Base-by-base conservation (phyloP, 2,888 invertebrate species). In the Rhagium mordax region DNA sequence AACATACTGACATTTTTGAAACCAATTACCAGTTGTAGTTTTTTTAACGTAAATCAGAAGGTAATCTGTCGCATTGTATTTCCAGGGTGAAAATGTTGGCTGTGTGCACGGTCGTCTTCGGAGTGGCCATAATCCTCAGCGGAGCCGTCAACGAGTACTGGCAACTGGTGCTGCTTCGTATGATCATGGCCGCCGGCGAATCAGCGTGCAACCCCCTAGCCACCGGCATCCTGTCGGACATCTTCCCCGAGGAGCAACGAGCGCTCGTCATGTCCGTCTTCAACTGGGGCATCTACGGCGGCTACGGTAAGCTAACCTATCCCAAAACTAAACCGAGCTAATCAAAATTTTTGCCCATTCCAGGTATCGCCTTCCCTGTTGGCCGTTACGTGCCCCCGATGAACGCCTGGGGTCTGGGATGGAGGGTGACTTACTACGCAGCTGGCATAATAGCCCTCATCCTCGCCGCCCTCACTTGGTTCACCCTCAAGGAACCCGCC, bases 251-350 rank as follows among this genome's bases (percentile, higher is more conserved):
- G 85, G 90, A 92, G 75, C 94, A 96, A 83, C 91, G 97, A 70
- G 97, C 96, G 0, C 88, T 97, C 51, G 97, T 97, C 13, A 93
- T 97, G 90, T 96, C 97, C 0, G 93, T 98, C 75, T 97, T 97
- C 89, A 97, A 97, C 88, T 97, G 97, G 97, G 97, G 98, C 10
- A 97, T 97, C 79, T 98, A 97, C 84, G 96, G 97, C 33, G 97
- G 97, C 2, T 97, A 97, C 82, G 97, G 97, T 83, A 77, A 79
- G 80, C 64, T 49, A 24, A 2, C n/a, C n/a, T n/a, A n/a, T n/a
- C n/a, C n/a, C n/a, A n/a, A n/a, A n/a, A n/a, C n/a, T n/a, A n/a
- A n/a, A n/a, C n/a, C n/a, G n/a, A n/a, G n/a, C n/a, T n/a, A n/a
- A n/a, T n/a, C n/a, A n/a, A n/a, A n/a, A n/a, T n/a, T n/a, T 33